Percentiles rank a stretch among this genome's conserved stretches.
Conservation (phyloP, 2,888 invertebrate species). For the Campoplex nolae region DNA sequence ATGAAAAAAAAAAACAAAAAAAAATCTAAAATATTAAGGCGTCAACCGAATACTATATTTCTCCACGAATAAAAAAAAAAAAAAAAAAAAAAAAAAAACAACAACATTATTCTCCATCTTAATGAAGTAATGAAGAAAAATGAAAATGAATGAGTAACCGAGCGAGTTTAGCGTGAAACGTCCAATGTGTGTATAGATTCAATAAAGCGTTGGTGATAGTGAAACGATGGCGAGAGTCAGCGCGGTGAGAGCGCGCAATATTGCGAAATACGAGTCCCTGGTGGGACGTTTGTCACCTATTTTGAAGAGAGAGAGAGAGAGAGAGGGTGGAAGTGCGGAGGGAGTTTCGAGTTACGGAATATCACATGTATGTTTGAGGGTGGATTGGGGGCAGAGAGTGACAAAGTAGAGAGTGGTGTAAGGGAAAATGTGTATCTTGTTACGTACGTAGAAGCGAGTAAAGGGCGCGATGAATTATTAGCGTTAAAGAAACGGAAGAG, state of each 20-base stretch:
- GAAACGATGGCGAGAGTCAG: conserved; percentile 60
- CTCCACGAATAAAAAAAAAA: too few species aligned
- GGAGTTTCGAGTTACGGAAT: conserved; percentile 43
- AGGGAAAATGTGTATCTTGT: conserved; percentile 79
- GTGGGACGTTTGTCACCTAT: conserved; percentile 77
- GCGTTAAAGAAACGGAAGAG: neutral
- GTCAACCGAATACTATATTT: too few species aligned
- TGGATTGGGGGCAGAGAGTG: conserved; percentile 7
- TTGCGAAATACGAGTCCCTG: conserved; percentile 80
- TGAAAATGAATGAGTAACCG: neutral
- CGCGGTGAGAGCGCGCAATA: conserved; percentile 68
- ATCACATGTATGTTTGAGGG: conserved; percentile 23
- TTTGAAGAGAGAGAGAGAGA: conserved; percentile 41
- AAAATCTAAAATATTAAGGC: neutral
- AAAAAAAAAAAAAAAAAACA: neutral
- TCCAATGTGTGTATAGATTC: neutral
- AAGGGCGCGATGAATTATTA: neutral
- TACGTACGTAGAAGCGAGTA: neutral
- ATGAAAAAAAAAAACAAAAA: too few species aligned
- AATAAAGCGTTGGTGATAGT: conserved; percentile 44
- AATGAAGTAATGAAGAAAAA: neutral
- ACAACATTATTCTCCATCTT: neutral
- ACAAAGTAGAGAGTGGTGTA: conserved; percentile 71
- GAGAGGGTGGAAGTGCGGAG: neutral
- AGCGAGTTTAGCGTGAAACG: conserved; percentile 1